Percentiles rank a stretch among this genome's conserved stretches.
Conservation (phyloP, 2,888 invertebrate species). For the Synergus umbraculus region DNA sequence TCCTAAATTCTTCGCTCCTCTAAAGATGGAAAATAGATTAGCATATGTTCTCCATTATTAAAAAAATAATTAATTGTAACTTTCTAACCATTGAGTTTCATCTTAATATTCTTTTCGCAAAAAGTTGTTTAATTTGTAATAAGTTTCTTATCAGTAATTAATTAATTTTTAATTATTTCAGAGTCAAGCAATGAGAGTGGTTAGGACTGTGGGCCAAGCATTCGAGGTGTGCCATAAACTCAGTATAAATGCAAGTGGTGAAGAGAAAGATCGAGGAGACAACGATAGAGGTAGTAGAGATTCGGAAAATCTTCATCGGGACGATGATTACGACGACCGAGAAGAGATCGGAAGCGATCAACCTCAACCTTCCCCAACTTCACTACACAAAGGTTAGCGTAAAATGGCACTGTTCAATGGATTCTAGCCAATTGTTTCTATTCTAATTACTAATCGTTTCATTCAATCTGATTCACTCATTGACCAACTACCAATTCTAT, state of each 20-base stretch:
- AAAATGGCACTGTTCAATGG: background rate
- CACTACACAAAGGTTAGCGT: slow-evolving; percentile 71
- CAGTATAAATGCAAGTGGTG: slow-evolving; percentile 81
- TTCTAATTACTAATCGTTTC: slow-evolving; percentile 6
- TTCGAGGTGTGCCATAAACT: slow-evolving; percentile 99
- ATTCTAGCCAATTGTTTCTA: background rate
- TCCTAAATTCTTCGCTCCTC: background rate
- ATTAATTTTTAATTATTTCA: slow-evolving; percentile 76
- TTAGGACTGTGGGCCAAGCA: slow-evolving; percentile 98
- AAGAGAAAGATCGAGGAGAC: slow-evolving; percentile 71
- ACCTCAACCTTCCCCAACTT: slow-evolving; percentile 71
- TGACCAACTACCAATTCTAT: background rate
- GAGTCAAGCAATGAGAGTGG: slow-evolving; percentile 99
- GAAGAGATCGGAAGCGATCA: slow-evolving; percentile 78
- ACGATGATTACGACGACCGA: slow-evolving; percentile 78
- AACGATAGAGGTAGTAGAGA: slow-evolving; percentile 66
- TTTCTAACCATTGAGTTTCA: background rate
- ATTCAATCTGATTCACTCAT: slow-evolving; percentile 3
- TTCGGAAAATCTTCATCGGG: slow-evolving; percentile 69
- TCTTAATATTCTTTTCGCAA: background rate
- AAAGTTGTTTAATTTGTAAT: background rate
- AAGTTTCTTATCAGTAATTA: background rate
- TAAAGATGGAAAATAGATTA: background rate
- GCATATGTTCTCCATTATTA: too few relatives aligned
- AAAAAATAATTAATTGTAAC: too few relatives aligned